Conservation (phyloP, 2,888 invertebrate species). For the Bombylius discolor region DNA sequence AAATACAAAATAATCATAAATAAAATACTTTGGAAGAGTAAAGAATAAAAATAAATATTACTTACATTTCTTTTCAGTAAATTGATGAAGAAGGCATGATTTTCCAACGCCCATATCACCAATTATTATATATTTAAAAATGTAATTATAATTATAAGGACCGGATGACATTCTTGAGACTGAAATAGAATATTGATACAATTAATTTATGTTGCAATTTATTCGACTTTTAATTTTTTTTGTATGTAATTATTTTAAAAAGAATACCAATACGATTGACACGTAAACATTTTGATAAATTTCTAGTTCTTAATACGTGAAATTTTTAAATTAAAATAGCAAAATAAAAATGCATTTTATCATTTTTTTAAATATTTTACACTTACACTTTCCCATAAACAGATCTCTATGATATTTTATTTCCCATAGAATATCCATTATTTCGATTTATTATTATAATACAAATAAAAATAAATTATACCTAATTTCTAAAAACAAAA, state of each 20-base stretch:
- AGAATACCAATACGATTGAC: background rate
- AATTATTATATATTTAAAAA: slow-evolving; percentile 99
- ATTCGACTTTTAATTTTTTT: background rate
- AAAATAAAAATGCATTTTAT: background rate
- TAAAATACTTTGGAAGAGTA: background rate
- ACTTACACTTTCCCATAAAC: background rate
- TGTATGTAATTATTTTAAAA: no score
- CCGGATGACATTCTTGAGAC: slow-evolving; percentile 72
- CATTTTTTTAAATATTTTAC: no score
- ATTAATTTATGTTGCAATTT: background rate
- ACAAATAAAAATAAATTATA: no score
- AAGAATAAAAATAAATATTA: slow-evolving; percentile 21
- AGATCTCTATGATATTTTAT: background rate
- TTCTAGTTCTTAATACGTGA: no score
- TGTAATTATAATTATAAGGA: slow-evolving; percentile 99
- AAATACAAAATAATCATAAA: no score
- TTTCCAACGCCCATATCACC: slow-evolving; percentile 99
- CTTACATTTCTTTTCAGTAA: slow-evolving; percentile 99
- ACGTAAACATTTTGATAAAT: no score
- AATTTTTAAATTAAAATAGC: background rate
- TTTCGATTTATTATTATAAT: background rate
- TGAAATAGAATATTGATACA: slow-evolving; percentile 12
- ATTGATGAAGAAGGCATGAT: slow-evolving; percentile 96
- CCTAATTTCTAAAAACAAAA: no score
- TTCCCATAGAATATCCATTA: background rate